Evolutionary conservation across 2,888 invertebrate species (phyloP), one percentile per base, ranked within the genome.

Genomic region (Diogma glabrata): DNA sequence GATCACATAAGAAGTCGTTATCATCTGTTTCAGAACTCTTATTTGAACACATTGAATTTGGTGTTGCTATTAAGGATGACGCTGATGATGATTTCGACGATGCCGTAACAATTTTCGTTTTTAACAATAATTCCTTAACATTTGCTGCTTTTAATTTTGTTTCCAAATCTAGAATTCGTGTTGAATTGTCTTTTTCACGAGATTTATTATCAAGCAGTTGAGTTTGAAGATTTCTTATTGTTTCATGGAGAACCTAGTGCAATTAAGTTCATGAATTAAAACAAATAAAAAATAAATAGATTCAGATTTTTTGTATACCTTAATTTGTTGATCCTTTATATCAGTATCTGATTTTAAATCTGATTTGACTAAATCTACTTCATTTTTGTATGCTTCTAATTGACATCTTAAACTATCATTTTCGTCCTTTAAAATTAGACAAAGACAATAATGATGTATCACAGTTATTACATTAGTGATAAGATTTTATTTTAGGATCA

Each of bases 381-480:
- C 94, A 69, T 93, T 93, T 67, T 91, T 91, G 64, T 90, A 91
- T 1, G 93, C 94, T 69, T 93, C 93, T 61, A 94, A 68, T 72
- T 92, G 90, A 69, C 92, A 93, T 54, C 86, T 80, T 24, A 95
- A 73, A 58, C 86, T 87, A 61, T 93, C 92, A 64, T 93, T 94
- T 66, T 95, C 94, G 55, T 87, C 86, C 78, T 86, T 53, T 24
- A 24, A 45, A 7, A 45, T 8, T 20, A 40, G 17, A 40, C 40
- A n/a, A 28, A 28, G n/a, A 28, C n/a, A n/a, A n/a, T n/a, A n/a
- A n/a, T n/a, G n/a, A n/a, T n/a, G n/a, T n/a, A n/a, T n/a, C n/a
- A n/a, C n/a, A n/a, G n/a, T n/a, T n/a, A n/a, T n/a, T n/a, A n/a
- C n/a, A n/a, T n/a, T n/a, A n/a, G n/a, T n/a, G n/a, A n/a, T n/a